phyloP scores from a whole-genome alignment of 2,888 invertebrate species.

The Brenthis hecate region DNA sequence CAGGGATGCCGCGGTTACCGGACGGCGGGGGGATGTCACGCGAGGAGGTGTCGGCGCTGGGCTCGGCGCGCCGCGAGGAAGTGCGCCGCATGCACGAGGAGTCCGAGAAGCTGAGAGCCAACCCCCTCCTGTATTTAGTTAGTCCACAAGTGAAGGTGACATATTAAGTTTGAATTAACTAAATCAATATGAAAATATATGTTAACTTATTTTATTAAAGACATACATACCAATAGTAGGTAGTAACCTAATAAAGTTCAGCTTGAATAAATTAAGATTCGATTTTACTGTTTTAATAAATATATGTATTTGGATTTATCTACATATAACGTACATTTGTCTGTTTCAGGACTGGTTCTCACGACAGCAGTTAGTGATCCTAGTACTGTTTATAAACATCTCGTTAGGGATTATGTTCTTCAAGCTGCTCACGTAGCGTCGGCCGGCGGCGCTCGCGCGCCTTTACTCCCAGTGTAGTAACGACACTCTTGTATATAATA shows the following conservation, averaged over 20 bases:
- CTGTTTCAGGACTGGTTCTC: slow-evolving; percentile 95
- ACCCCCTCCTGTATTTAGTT: slow-evolving; percentile 97
- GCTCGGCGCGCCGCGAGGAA: slow-evolving; percentile 96
- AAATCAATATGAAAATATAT: not conserved
- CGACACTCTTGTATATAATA: slow-evolving; percentile 62
- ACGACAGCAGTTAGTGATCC: slow-evolving; percentile 95
- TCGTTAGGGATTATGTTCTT: slow-evolving; percentile 97
- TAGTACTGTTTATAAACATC: slow-evolving; percentile 96
- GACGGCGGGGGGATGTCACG: slow-evolving; percentile 93
- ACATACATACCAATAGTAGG: not conserved
- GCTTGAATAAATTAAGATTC: no score
- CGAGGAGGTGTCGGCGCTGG: slow-evolving; percentile 96
- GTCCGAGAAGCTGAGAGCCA: slow-evolving; percentile 94
- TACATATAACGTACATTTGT: slow-evolving; percentile 32
- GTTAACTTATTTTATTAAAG: not conserved
- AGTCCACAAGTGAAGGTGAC: slow-evolving; percentile 97
- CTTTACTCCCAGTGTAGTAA: slow-evolving; percentile 48
- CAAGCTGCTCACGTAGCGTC: slow-evolving; percentile 96
- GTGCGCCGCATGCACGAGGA: slow-evolving; percentile 95
- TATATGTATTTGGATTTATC: not conserved
- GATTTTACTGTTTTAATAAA: not conserved
- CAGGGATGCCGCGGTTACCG: slow-evolving; percentile 89
- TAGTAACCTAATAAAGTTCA: no score
- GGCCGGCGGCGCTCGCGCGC: slow-evolving; percentile 76
- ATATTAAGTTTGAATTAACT: not conserved